Evolutionary conservation across 2,888 invertebrate genomes (phyloP), one percentile per base, ranked within the genome.

Genomic region (Acrobasis consociella): DNA sequence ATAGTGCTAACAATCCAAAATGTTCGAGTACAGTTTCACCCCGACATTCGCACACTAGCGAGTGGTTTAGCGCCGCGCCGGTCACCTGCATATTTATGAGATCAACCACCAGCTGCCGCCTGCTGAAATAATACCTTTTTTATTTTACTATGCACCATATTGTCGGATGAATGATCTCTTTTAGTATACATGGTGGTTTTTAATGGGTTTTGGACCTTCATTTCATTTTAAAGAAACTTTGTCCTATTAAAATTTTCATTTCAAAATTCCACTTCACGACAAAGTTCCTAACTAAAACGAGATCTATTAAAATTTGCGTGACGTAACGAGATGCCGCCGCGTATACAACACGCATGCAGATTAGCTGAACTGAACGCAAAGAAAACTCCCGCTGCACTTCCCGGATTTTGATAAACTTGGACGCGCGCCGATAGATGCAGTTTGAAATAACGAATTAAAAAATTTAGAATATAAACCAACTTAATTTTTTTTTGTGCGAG

Each of bases 391-490:
- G 39, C 17, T 13, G 16, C 42, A 42, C 56, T 56, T 42, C 39
- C 15, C 17, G 16, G 56, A 42, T 56, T 56, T 56, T 56, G 42
- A 56, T 56, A 42, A 56, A 56, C 39, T 56, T 10, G 42, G 56
- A 56, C 42, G 56, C 16, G 39, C 16, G 15, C 42, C n/a, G 16
- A 1, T 53, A 38, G 39, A 17, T 56, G 56, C 56, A 56, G 56
- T 56, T 42, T 13, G 13, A 42, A 56, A 56, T 39, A 42, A 38
- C 56, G n/a, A n/a, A n/a, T n/a, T n/a, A n/a, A n/a, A n/a, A n/a
- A n/a, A n/a, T 56, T 56, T 58, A 64, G 55, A 60, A 52, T 61
- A 59, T 63, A 58, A 37, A 56, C 7, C 7, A 31, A 5, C 7
- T 0, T 1, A 31, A 31, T 31, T 31, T 22, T 22, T 22, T 22